Percentiles rank a stretch among this genome's conserved stretches.
Evolutionary conservation across 2,888 invertebrate species (phyloP).

Genomic region (Calephelis perditalis): DNA sequence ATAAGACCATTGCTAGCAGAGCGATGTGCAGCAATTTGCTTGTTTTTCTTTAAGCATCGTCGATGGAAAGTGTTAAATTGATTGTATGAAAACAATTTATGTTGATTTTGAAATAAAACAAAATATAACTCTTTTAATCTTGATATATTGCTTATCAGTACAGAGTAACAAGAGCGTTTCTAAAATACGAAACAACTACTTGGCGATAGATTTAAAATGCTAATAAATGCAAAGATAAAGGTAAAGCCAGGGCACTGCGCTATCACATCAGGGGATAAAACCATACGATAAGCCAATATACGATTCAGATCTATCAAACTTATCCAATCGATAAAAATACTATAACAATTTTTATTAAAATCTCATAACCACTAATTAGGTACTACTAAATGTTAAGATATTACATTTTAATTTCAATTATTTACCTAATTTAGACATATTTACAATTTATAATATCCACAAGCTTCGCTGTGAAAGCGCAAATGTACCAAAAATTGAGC

Average conservation of each 20-base stretch:
- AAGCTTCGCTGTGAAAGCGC: constrained; percentile 70
- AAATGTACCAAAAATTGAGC: constrained; percentile 66
- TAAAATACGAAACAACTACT: constrained; percentile 61
- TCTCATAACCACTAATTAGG: constrained; percentile 74
- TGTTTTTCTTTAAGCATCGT: constrained; percentile 24
- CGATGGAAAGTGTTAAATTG: neutral
- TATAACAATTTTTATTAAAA: constrained; percentile 63
- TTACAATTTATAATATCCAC: constrained; percentile 62
- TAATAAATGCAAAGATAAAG: constrained; percentile 74
- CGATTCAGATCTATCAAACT: constrained; percentile 57
- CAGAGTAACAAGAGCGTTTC: constrained; percentile 71
- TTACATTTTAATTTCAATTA: constrained; percentile 60
- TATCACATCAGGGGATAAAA: constrained; percentile 56
- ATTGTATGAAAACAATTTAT: no score
- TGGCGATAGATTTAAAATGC: constrained; percentile 68
- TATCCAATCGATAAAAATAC: constrained; percentile 64
- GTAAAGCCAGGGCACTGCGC: constrained; percentile 64
- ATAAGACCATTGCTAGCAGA: no score
- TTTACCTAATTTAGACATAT: constrained; percentile 70
- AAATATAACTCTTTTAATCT: constrained; percentile 50
- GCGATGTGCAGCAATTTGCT: no score
- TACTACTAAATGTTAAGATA: constrained; percentile 64
- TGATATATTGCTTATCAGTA: constrained; percentile 77
- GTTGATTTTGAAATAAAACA: constrained; percentile 26
- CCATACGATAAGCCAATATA: constrained; percentile 66